Percentiles rank a stretch among this genome's conserved stretches.
These are phyloP conservation scores for Eupristina koningsbergeri DNA, from an alignment of 1,140 invertebrate genomes.

Conservation along the genomic window DNA sequence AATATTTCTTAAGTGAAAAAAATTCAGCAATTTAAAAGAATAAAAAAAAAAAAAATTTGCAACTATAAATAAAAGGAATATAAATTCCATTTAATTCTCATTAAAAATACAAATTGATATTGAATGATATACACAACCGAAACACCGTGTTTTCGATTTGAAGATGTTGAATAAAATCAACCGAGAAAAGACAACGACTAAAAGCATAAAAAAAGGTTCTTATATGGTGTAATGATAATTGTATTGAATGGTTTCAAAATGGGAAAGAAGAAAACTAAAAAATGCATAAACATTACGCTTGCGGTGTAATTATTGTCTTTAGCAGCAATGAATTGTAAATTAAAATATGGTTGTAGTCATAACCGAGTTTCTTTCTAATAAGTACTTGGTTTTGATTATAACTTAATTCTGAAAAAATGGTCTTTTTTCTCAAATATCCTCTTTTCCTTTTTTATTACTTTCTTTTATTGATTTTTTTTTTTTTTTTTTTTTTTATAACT, in stretches of 20 bases:
- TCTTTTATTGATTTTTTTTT: too few species aligned
- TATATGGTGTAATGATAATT: slow-evolving; percentile 43
- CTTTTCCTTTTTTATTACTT: too few species aligned
- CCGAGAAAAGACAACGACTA: slow-evolving; percentile 31
- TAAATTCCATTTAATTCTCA: background rate
- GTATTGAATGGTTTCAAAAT: slow-evolving; percentile 43
- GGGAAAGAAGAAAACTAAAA: slow-evolving; percentile 48
- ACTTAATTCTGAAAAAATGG: slow-evolving; percentile 48
- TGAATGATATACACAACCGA: slow-evolving; percentile 21
- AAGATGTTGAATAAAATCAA: slow-evolving; percentile 15
- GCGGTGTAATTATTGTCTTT: slow-evolving; percentile 56
- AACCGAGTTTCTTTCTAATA: slow-evolving; percentile 40
- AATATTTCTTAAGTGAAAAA: slow-evolving; percentile 20
- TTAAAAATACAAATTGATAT: slow-evolving; percentile 20
- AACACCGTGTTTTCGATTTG: slow-evolving; percentile 28
- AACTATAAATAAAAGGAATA: background rate
- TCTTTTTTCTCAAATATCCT: slow-evolving; percentile 30
- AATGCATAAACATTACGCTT: slow-evolving; percentile 52
- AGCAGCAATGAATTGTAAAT: slow-evolving; percentile 57
- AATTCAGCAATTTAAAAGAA: background rate
- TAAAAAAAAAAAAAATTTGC: background rate
- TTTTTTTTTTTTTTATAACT: too few species aligned
- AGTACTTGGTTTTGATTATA: slow-evolving; percentile 53
- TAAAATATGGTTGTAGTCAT: slow-evolving; percentile 52
- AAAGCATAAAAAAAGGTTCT: slow-evolving; percentile 32